Evolutionary conservation across 1,140 invertebrate species (phyloP), one percentile per base, ranked within the genome.

Genomic region (Zelostemma sp.): DNA sequence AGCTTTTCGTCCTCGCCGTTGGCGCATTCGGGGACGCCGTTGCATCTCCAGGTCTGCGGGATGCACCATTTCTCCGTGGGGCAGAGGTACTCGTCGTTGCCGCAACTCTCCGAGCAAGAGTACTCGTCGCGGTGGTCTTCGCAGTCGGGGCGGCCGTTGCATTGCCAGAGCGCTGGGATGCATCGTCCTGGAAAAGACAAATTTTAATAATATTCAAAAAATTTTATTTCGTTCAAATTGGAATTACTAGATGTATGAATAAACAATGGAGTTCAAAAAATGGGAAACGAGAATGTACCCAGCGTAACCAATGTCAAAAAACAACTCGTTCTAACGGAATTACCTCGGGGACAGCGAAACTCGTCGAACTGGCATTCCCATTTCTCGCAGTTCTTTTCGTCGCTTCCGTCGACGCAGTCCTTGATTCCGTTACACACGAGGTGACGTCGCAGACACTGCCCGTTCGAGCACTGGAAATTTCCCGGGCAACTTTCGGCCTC

Each of bases 341-440:
- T 55, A 84, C 82, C 79, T 45, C 66, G 82, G n/a, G 82, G 76
- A 69, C 90, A 90, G 25, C 81, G 77, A 55, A 89, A 87, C 76
- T 91, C 89, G 66, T 90, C 88, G 49, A 85, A 86, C n/a, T 79
- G 75, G 59, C 90, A 91, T 14, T 81, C 77, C 89, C 89, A 90
- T 1, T 79, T 60, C 8, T 83, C 80, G 69, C 92, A 93, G 67
- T 88, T 84, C 3, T 73, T 72, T 86, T 94, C 93, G 79, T 94
- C 93, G 61, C 88, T 91, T 4, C 88, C 87, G 74, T 93, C 92
- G 35, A 87, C 86, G 74, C 93, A 94, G 65, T 92, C 89, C 0
- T 84, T 77, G 46, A 91, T 91, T 21, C 90, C 89, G 82, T 95
- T 92, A 80, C 93, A 95, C 6, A 92, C 90, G 16, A 92, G 84